Percentiles rank a stretch among this genome's conserved stretches.
Conservation (phyloP, 2,888 invertebrate species). For the Orthosia gothica region DNA sequence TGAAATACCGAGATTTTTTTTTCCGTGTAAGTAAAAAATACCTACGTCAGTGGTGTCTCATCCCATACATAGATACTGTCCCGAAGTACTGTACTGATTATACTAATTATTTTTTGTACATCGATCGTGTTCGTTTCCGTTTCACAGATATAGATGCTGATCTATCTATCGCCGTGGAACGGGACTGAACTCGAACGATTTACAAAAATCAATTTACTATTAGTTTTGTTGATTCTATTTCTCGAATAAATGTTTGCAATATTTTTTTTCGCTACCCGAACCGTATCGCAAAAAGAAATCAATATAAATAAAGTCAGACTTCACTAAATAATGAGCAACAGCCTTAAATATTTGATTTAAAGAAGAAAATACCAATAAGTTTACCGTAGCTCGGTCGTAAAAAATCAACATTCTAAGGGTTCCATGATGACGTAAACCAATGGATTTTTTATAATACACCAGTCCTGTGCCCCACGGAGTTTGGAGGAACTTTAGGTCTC, state of each 20-base stretch:
- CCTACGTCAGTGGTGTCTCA: no score
- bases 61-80: no score
- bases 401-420: conserved; percentile 60
- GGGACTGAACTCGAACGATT: no score
- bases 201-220: no score
- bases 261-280: background rate
- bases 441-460: conserved; percentile 73
- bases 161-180: no score
- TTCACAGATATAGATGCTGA: no score
- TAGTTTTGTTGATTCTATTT: background rate
- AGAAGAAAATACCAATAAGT: conserved; percentile 9
- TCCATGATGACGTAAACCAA: conserved; percentile 69
- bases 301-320: conserved; percentile 7
- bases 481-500: conserved; percentile 77
- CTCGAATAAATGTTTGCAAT: background rate
- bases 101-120: no score
- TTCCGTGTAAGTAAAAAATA: background rate
- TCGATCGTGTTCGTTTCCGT: no score
- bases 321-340: conserved; percentile 21
- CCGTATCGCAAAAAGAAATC: background rate
- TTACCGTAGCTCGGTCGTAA: conserved; percentile 30
- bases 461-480: conserved; percentile 71
- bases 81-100: no score
- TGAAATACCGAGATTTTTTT: background rate
- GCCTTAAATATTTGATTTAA: conserved; percentile 29